Percentiles rank a stretch among this genome's conserved stretches.
These are phyloP conservation scores for Rattus norvegicus DNA, from an alignment of 2,113 vertebrate species.

Conservation along the genomic window GRCr8 NC_086023.1:152737001-152737500, in stretches of 20 bases:
- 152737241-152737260: neutral
- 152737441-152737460: conserved; percentile 85
- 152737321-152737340: conserved; percentile 59
- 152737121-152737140: too few species aligned
- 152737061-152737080: neutral
- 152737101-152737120: too few species aligned
- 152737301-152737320: conserved; percentile 22
- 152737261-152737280: neutral
- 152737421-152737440: conserved; percentile 86
- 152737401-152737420: conserved; percentile 91
- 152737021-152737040: too few species aligned
- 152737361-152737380: conserved; percentile 85
- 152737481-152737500: conserved; percentile 83
- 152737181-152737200: neutral
- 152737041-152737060: neutral
- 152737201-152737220: neutral
- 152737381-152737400: conserved; percentile 92
- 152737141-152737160: too few species aligned
- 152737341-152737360: conserved; percentile 67
- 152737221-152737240: conserved; percentile 26
- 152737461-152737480: conserved; percentile 81
- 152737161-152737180: too few species aligned
- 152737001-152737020: neutral
- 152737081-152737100: too few species aligned
- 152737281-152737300: neutral